phyloP scores from a whole-genome alignment of 2,888 invertebrate genomes.

The Orthonevra nobilis region DNA sequence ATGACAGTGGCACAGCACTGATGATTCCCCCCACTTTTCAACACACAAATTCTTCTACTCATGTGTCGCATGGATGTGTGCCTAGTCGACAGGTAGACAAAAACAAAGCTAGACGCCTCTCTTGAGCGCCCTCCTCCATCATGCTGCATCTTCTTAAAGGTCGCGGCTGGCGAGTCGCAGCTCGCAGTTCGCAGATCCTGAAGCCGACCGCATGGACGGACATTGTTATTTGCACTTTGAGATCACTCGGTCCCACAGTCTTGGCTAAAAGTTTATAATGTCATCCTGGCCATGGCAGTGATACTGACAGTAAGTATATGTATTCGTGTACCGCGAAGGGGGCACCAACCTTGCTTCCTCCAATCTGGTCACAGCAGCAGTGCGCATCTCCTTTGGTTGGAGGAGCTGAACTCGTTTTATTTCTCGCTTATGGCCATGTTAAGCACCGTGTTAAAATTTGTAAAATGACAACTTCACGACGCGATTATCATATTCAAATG shows the following conservation, averaged over 20 bases:
- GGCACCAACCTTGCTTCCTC: conserved; percentile 38
- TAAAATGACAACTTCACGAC: conserved; percentile 75
- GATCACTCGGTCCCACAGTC: conserved; percentile 46
- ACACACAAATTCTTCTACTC: not conserved
- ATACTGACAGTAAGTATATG: conserved; percentile 68
- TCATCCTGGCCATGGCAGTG: conserved; percentile 69
- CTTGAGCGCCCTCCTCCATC: conserved; percentile 55
- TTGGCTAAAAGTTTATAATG: conserved; percentile 67
- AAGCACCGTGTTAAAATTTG: conserved; percentile 74
- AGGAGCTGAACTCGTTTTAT: conserved; percentile 64
- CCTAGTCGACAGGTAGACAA: conserved; percentile 57
- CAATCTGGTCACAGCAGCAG: conserved; percentile 50
- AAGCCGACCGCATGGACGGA: conserved; percentile 17
- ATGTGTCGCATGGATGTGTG: conserved; percentile 1
- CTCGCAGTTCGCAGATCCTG: conserved; percentile 22
- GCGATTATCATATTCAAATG: conserved; percentile 74
- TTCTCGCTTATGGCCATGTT: conserved; percentile 71
- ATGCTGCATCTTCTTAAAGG: conserved; percentile 41
- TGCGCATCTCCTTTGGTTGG: conserved; percentile 26
- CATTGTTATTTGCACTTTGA: conserved; percentile 68
- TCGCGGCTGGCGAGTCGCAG: no score
- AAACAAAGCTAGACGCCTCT: conserved; percentile 24
- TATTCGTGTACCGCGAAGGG: conserved; percentile 30
- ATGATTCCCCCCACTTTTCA: conserved; percentile 42
- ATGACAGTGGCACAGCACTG: conserved; percentile 1